Conservation (phyloP, 2,888 invertebrate species). For the Drosophila peninsularis region DNA sequence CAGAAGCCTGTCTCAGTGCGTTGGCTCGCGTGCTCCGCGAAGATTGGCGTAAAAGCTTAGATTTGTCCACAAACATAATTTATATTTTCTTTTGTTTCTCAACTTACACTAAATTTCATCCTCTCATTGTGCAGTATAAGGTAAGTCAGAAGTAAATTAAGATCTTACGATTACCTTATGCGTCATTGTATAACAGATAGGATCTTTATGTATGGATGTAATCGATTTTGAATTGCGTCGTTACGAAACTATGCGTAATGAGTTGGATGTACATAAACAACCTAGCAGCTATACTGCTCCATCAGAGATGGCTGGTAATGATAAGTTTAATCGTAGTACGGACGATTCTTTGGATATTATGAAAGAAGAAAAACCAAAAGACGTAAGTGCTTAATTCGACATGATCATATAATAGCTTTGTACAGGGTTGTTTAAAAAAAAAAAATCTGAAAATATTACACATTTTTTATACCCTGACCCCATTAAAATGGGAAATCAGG, state of each 20-base stretch:
- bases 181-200: constrained; percentile 87
- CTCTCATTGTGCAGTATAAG: constrained; percentile 97
- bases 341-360: constrained; percentile 84
- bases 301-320: constrained; percentile 82
- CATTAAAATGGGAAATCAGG: no score
- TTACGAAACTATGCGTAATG: constrained; percentile 96
- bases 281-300: constrained; percentile 74
- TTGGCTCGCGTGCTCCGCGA: constrained; percentile 97
- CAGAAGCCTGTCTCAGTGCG: constrained; percentile 97
- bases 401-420: neutral
- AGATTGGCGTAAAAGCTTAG: constrained; percentile 98
- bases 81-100: constrained; percentile 99
- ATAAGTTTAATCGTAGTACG: constrained; percentile 82
- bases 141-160: constrained; percentile 84
- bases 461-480: no score
- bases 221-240: constrained; percentile 97
- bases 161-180: neutral
- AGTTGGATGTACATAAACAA: constrained; percentile 87
- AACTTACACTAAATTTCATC: constrained; percentile 97
- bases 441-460: no score
- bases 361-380: constrained; percentile 85
- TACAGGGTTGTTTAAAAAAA: no score
- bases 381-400: constrained; percentile 60
- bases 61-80: constrained; percentile 97
- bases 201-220: constrained; percentile 98